A percentile compares a stretch with the other conserved stretches of the same genome.
Evolutionary conservation across 2,888 invertebrate genomes (phyloP).

Genomic region (Omphaloscelis lunosa): DNA sequence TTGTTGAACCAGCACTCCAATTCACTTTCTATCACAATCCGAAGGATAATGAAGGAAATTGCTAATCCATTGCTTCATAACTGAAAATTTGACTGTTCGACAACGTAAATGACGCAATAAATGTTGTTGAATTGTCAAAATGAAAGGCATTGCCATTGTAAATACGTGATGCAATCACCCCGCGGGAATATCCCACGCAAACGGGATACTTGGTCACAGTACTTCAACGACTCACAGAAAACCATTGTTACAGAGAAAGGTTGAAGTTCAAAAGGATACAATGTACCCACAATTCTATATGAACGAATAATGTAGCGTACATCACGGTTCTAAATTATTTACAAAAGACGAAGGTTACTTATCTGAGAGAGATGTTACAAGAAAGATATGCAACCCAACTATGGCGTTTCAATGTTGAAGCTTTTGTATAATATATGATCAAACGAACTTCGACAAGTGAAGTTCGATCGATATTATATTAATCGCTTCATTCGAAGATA

Average conservation of each 20-base stretch:
- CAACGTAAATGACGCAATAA: neutral
- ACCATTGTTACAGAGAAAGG: constrained; percentile 66
- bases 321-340: constrained; percentile 59
- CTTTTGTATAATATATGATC: constrained; percentile 37
- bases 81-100: neutral
- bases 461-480: no score
- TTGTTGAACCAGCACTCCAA: constrained; percentile 36
- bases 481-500: no score
- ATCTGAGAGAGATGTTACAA: constrained; percentile 53
- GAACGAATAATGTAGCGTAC: constrained; percentile 54
- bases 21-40: no score
- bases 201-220: constrained; percentile 45
- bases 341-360: constrained; percentile 59
- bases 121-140: no score
- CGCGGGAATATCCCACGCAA: constrained; percentile 51
- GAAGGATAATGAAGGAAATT: neutral
- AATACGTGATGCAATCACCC: no score
- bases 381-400: constrained; percentile 37
- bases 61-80: no score
- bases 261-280: constrained; percentile 68
- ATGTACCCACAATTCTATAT: constrained; percentile 63
- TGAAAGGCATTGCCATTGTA: neutral
- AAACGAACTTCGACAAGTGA: no score
- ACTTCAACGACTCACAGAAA: constrained; percentile 50
- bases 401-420: constrained; percentile 27